These are phyloP conservation scores for Drosophila suboccidentalis DNA, from an alignment of 2,888 invertebrate species.

Conservation along the genomic window DNA sequence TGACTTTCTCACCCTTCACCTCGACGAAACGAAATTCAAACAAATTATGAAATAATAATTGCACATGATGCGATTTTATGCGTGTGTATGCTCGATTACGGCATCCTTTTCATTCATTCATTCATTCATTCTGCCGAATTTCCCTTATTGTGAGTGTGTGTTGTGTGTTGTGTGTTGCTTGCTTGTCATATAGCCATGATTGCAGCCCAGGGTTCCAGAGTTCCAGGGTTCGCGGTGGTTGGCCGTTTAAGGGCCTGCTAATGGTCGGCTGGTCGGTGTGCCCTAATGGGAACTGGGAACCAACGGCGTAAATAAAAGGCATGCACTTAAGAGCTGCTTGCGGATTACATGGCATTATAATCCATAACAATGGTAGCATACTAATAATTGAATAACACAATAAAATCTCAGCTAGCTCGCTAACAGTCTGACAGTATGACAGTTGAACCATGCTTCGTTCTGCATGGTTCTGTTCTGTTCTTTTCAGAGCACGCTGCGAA, in stretches of 20 bases:
- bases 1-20: conserved; percentile 82
- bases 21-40: conserved; percentile 51
- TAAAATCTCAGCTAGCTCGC: conserved; percentile 47
- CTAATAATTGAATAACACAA: conserved; percentile 80
- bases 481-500: conserved; percentile 1
- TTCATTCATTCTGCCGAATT: conserved; percentile 57
- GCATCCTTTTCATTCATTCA: conserved; percentile 32
- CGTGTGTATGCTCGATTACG: conserved; percentile 51
- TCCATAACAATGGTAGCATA: conserved; percentile 65
- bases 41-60: conserved; percentile 82
- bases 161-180: conserved; percentile 34
- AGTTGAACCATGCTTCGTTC: conserved; percentile 1
- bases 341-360: conserved; percentile 78
- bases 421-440: background rate
- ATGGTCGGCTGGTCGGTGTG: conserved; percentile 49
- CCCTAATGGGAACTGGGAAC: conserved; percentile 55
- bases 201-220: background rate
- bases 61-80: conserved; percentile 75
- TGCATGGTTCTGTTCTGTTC: background rate
- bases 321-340: conserved; percentile 73
- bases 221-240: conserved; percentile 57
- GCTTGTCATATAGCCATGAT: conserved; percentile 1
- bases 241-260: conserved; percentile 54
- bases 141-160: conserved; percentile 44
- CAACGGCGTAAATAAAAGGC: conserved; percentile 79